These are phyloP conservation scores for Troides aeacus DNA, from an alignment of 2,888 invertebrate genomes.

Conservation along the genomic window DNA sequence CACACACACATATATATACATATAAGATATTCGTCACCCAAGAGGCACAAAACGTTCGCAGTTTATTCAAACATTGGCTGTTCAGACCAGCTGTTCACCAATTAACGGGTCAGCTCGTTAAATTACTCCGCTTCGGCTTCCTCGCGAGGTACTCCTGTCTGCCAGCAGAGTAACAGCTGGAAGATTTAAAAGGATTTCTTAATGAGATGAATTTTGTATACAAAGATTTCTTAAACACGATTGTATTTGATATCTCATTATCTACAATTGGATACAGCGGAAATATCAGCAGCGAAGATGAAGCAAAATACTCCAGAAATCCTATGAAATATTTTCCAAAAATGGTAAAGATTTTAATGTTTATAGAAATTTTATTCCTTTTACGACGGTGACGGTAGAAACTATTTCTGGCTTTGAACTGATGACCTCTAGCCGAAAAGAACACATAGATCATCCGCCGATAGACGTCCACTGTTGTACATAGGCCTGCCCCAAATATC, in stretches of 20 bases:
- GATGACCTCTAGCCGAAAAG: too few species aligned
- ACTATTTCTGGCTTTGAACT: too few species aligned
- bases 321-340: not conserved
- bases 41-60: slow-evolving; percentile 36
- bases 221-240: not conserved
- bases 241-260: not conserved
- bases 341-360: too few species aligned
- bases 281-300: not conserved
- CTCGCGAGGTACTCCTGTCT: slow-evolving; percentile 40
- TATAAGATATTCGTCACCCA: slow-evolving; percentile 27
- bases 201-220: slow-evolving; percentile 17
- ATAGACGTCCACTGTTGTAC: too few species aligned
- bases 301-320: not conserved
- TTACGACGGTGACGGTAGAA: too few species aligned
- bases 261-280: not conserved
- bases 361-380: too few species aligned
- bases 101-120: slow-evolving; percentile 64
- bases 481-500: too few species aligned
- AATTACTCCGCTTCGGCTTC: slow-evolving; percentile 50
- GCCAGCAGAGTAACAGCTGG: slow-evolving; percentile 27
- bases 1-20: too few species aligned
- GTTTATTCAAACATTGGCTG: slow-evolving; percentile 62
- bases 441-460: too few species aligned
- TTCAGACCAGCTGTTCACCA: slow-evolving; percentile 55
- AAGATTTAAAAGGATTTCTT: slow-evolving; percentile 30